Base-by-base conservation (phyloP, 1,140 invertebrate genomes). In the Holcopasites calliopsidis region DNA sequence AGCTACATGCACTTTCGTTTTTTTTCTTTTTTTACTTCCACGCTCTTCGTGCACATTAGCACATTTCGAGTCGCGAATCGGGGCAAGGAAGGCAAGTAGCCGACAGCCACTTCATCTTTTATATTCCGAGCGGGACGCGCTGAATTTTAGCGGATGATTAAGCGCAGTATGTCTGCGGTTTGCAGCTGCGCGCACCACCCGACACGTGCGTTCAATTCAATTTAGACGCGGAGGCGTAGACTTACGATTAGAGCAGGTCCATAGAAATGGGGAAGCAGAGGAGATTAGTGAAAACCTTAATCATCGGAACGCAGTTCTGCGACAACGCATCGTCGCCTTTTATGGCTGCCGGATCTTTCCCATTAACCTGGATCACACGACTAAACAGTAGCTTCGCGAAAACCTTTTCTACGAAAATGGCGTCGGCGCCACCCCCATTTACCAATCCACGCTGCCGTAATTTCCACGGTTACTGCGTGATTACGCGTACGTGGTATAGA, bases 281-380 rank as follows among this genome's bases (percentile, higher is more conserved):
- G 42, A 76, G 64, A 76, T 74, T 60, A 80, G 76, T 76, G 58
- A 81, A 76, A 80, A 72, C 71, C 33, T 71, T 76, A 81, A 80
- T 76, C 49, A 70, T 42, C 35, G 31, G 47, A 26, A 79, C 5
- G 33, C 21, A 26, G 7, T 4, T 7, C 38, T 40, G 47, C 57
- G 35, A 40, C n/a, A 31, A 31, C 50, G 42, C 31, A 26, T 21
- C 26, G 74, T 47, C 13, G 23, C n/a, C n/a, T n/a, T n/a, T n/a
- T n/a, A n/a, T n/a, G n/a, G n/a, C n/a, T n/a, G 18, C 23, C 54
- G n/a, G 23, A 33, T 64, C 35, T 38, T 28, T 33, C 11, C 42
- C 57, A 62, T 76, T 79, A 69, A 33, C 16, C 42, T 18, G 57
- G 49, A 76, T 79, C 72, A 33, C 28, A 49, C 74, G 66, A 70